These are phyloP conservation scores for Tachuris rubrigastra DNA, from an alignment of 2,113 vertebrate genomes.

Conservation along the genomic window DNA sequence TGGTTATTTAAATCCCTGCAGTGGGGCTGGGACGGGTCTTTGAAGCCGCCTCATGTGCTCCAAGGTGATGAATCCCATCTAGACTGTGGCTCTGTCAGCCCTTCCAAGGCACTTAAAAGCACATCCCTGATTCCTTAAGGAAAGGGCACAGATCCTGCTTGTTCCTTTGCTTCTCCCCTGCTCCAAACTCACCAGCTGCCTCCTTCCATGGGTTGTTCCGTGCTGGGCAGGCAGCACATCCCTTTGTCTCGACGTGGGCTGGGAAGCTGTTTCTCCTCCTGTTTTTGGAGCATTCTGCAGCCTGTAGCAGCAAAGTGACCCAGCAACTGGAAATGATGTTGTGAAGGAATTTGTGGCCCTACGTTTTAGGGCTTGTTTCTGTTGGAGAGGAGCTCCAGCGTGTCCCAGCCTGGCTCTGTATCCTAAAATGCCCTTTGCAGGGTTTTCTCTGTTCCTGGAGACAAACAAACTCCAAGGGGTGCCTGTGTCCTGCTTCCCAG, in stretches of 20 bases:
- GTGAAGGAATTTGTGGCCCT: not conserved
- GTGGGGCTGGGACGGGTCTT: not conserved
- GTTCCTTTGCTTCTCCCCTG: not conserved
- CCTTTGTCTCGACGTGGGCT: not conserved
- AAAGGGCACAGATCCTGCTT: not conserved
- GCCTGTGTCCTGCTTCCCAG: not conserved
- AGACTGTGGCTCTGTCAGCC: not conserved
- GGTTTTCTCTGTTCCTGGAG: not conserved
- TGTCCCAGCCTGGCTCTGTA: not conserved
- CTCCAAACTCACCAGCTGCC: not conserved
- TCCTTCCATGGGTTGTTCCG: not conserved
- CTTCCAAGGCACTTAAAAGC: not conserved
- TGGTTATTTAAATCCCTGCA: too few species aligned
- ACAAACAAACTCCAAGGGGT: not conserved
- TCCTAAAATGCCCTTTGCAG: not conserved
- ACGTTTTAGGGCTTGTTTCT: not conserved
- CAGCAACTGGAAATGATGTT: not conserved
- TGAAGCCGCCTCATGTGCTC: not conserved
- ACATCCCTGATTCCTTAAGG: not conserved
- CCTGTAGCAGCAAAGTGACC: not conserved
- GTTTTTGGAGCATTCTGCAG: not conserved
- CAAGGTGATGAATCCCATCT: not conserved
- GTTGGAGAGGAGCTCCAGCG: not conserved
- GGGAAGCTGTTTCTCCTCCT: not conserved
- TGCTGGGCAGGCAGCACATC: not conserved